These are phyloP conservation scores for Tor tambroides DNA, from an alignment of 2,113 vertebrate genomes.

Conservation along the genomic window DNA sequence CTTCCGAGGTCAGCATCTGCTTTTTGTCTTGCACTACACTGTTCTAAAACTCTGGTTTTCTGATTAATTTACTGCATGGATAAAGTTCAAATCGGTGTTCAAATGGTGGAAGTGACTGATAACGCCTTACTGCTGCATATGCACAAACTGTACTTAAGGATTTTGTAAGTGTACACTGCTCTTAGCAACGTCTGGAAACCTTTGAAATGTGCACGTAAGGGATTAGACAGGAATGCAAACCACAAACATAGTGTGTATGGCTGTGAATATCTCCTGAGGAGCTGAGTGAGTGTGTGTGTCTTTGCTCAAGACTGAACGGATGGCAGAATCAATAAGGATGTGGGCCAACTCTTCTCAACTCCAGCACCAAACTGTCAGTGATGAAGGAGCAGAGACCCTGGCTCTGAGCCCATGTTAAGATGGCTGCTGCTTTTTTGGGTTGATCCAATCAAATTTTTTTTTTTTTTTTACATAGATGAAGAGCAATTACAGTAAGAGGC, in stretches of 20 bases:
- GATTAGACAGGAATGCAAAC: not conserved
- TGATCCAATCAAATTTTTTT: not conserved
- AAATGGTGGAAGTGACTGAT: not conserved
- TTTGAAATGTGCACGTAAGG: not conserved
- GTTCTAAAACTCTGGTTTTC: not conserved
- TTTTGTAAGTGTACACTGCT: not conserved
- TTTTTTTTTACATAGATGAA: not conserved
- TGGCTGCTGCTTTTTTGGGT: conserved; percentile 11
- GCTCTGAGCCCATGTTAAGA: not conserved
- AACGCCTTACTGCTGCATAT: not conserved
- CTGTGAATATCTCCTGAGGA: conserved; percentile 1
- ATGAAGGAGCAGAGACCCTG: not conserved
- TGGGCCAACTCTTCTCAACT: conserved; percentile 6
- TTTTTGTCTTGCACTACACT: not conserved
- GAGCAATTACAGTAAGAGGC: conserved; percentile 7
- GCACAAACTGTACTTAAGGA: conserved; percentile 6
- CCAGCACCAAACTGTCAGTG: not conserved
- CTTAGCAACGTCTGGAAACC: conserved; percentile 7
- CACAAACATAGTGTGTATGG: not conserved
- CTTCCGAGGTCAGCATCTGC: not conserved
- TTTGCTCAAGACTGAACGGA: not conserved
- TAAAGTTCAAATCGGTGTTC: not conserved
- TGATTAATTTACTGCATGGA: not conserved
- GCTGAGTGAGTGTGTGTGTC: not conserved
- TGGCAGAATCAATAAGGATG: not conserved